phyloP scores from a whole-genome alignment of 1,140 invertebrate species.

The Eufriesea mexicana region DNA sequence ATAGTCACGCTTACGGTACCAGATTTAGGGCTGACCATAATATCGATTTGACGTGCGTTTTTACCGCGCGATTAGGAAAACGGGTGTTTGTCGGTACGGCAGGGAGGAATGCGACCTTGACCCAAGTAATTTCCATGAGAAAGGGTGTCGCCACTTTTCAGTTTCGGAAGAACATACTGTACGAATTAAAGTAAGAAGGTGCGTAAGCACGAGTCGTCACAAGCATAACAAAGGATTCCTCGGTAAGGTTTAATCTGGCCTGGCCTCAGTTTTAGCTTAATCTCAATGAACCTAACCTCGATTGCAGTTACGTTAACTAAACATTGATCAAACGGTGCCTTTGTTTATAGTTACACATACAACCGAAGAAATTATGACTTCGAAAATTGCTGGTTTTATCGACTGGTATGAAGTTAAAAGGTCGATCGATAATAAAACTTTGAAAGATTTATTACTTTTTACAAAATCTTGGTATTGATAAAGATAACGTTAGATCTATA shows the following conservation, averaged over 20 bases:
- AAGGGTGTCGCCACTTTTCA: conserved; percentile 53
- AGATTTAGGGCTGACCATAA: conserved; percentile 7
- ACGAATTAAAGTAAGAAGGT: conserved; percentile 42
- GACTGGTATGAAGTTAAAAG: background rate
- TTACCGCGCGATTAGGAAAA: conserved; percentile 32
- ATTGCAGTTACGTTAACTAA: background rate
- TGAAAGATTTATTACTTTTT: no score
- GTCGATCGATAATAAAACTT: background rate
- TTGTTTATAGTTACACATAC: background rate
- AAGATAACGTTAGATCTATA: background rate
- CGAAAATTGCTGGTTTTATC: background rate
- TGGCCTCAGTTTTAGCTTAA: background rate
- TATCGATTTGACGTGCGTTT: conserved; percentile 26
- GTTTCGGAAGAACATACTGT: conserved; percentile 1
- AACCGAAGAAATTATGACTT: background rate
- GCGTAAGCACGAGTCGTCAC: background rate
- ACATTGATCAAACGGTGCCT: background rate
- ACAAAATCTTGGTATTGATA: background rate
- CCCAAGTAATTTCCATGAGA: conserved; percentile 57
- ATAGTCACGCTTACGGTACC: background rate
- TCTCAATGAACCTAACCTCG: background rate
- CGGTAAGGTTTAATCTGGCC: background rate
- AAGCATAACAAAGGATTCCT: conserved; percentile 32
- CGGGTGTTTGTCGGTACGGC: background rate
- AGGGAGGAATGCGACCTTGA: conserved; percentile 33